Conservation (phyloP, 2,888 invertebrate genomes). For the Eretmocerus hayati region DNA sequence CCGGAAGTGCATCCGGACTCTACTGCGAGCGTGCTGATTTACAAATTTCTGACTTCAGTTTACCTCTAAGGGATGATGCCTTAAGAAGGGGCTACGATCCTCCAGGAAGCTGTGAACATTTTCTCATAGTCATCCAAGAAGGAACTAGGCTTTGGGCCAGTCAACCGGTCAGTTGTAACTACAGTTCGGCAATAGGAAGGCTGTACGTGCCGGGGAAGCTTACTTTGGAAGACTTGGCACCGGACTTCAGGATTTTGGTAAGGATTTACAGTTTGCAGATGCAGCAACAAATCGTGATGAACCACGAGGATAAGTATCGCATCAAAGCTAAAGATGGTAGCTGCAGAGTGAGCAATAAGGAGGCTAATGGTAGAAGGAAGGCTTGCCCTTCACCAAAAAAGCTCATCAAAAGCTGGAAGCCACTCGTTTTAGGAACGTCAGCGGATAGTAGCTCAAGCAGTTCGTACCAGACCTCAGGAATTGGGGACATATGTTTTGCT, state of each 20-base stretch:
- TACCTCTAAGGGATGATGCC: slow-evolving; percentile 27
- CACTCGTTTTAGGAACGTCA: background rate
- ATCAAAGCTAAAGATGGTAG: slow-evolving; percentile 25
- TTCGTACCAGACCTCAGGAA: background rate
- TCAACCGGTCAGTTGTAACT: slow-evolving; percentile 28
- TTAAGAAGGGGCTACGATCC: slow-evolving; percentile 20
- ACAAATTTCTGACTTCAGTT: slow-evolving; percentile 26
- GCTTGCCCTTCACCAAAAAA: slow-evolving; percentile 38
- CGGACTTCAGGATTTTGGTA: slow-evolving; percentile 45
- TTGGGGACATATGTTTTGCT: slow-evolving; percentile 16
- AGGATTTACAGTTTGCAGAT: slow-evolving; percentile 49
- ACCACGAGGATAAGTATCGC: slow-evolving; percentile 41
- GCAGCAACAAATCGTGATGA: slow-evolving; percentile 23
- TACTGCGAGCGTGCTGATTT: slow-evolving; percentile 26
- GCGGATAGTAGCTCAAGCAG: background rate
- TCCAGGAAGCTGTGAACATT: slow-evolving; percentile 37
- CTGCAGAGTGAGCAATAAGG: slow-evolving; percentile 20
- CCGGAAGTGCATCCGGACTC: background rate
- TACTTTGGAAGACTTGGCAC: slow-evolving; percentile 38
- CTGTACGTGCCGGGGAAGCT: slow-evolving; percentile 35
- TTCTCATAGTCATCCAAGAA: slow-evolving; percentile 37
- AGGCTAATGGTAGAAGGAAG: too few species aligned
- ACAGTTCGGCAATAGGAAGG: slow-evolving; percentile 24
- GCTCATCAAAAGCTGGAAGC: slow-evolving; percentile 20
- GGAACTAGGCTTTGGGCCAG: slow-evolving; percentile 37